phyloP scores from a whole-genome alignment of 2,888 invertebrate genomes.

The Drosophila birchii region DNA sequence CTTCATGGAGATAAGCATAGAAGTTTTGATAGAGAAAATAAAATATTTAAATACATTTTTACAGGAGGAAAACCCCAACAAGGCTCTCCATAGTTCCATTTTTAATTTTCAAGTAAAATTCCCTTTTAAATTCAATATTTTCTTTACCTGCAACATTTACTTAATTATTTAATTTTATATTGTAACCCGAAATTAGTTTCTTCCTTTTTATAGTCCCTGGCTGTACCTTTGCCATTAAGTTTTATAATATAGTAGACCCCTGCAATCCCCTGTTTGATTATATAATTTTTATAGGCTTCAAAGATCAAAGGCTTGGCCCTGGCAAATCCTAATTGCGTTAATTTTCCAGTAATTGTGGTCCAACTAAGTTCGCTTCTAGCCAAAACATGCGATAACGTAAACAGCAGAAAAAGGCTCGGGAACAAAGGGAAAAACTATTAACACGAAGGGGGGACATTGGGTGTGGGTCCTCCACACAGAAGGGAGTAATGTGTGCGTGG shows the following conservation, averaged over 20 bases:
- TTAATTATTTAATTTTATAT: slow-evolving; percentile 8
- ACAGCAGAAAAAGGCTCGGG: slow-evolving; percentile 54
- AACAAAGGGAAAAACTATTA: slow-evolving; percentile 70
- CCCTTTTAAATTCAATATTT: not conserved
- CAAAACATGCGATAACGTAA: slow-evolving; percentile 63
- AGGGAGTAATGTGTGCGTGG: slow-evolving; percentile 8
- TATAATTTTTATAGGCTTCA: slow-evolving; percentile 29
- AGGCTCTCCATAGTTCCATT: not conserved
- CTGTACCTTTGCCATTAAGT: slow-evolving; percentile 4
- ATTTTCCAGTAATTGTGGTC: slow-evolving; percentile 74
- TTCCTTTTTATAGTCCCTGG: not conserved
- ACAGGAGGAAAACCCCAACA: not conserved
- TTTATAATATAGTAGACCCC: not conserved
- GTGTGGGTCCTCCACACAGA: slow-evolving; percentile 6
- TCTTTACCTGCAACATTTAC: not conserved
- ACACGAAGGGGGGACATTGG: slow-evolving; percentile 53
- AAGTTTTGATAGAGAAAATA: not conserved
- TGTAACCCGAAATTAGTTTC: not conserved
- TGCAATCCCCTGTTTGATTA: slow-evolving; percentile 18
- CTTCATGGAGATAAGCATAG: no score
- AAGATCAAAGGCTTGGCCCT: slow-evolving; percentile 38
- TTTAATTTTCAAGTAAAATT: not conserved
- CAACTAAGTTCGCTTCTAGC: slow-evolving; percentile 31
- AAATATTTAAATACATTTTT: not conserved
- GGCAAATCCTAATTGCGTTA: slow-evolving; percentile 70